Percentiles rank a stretch among this genome's conserved stretches.
Evolutionary conservation across 1,140 invertebrate species (phyloP).

Genomic region (Neocloeon triangulifer): DNA sequence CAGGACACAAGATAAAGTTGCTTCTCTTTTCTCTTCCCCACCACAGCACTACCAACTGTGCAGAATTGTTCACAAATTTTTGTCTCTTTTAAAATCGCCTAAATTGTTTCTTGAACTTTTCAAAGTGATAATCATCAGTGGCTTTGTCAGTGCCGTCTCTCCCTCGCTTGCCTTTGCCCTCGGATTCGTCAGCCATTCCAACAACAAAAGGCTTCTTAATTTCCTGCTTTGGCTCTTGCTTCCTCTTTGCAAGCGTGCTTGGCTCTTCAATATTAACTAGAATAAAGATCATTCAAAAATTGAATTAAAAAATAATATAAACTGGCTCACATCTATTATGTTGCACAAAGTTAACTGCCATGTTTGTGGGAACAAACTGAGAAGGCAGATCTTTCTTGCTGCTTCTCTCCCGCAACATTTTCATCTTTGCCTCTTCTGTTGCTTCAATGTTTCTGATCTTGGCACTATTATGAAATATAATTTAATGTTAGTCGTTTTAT

Average conservation of each 20-base stretch:
- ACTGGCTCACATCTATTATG: constrained; percentile 72
- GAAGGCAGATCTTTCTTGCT: constrained; percentile 87
- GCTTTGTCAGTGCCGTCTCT: constrained; percentile 61
- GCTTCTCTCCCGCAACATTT: constrained; percentile 63
- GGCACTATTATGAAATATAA: constrained; percentile 33
- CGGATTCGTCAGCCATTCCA: constrained; percentile 25
- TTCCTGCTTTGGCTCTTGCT: constrained; percentile 26
- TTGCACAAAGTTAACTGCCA: constrained; percentile 95
- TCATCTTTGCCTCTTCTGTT: constrained; percentile 91
- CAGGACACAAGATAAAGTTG: no score
- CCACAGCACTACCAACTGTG: no score
- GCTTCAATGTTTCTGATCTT: constrained; percentile 96
- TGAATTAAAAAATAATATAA: neutral
- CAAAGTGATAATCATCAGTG: constrained; percentile 92
- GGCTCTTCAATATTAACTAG: constrained; percentile 59
- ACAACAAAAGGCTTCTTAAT: constrained; percentile 24
- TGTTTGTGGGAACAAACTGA: constrained; percentile 90
- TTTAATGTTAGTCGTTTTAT: no score
- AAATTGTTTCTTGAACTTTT: constrained; percentile 92
- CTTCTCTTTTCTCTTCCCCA: no score
- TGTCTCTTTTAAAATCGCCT: constrained; percentile 47
- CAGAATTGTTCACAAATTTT: no score
- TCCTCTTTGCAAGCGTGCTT: constrained; percentile 24
- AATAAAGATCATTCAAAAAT: neutral
- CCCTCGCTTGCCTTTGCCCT: constrained; percentile 33